Conservation (phyloP, 2,888 invertebrate species). For the Branchipolynoe longqiensis region DNA sequence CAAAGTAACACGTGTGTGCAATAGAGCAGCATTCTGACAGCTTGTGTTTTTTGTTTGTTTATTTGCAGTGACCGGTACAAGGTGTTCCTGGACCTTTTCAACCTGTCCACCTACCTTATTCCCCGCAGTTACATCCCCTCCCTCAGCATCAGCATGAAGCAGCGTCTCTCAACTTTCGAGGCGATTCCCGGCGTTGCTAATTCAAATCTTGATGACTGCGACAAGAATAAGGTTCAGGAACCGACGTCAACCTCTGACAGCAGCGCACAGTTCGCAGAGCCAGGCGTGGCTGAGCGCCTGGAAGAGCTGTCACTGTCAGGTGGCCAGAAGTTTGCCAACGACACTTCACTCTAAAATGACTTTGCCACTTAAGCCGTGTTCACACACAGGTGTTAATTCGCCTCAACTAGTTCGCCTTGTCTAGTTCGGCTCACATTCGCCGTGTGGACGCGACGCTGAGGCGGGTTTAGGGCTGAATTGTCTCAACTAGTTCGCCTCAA, state of each 20-base stretch:
- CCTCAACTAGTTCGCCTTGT: too few species aligned
- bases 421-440: too few species aligned
- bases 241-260: conserved; percentile 21
- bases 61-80: conserved; percentile 95
- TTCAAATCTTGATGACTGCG: background rate
- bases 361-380: too few species aligned
- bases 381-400: too few species aligned
- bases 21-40: background rate
- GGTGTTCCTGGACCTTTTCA: conserved; percentile 98
- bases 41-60: background rate
- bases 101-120: conserved; percentile 96
- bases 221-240: background rate
- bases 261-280: background rate
- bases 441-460: too few species aligned
- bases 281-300: background rate
- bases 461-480: too few species aligned
- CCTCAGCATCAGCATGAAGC: conserved; percentile 91
- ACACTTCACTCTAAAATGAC: conserved; percentile 16
- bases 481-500: too few species aligned
- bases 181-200: background rate
- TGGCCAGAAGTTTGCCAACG: background rate
- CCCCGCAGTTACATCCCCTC: conserved; percentile 95
- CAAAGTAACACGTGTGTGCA: too few species aligned
- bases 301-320: background rate
- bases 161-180: conserved; percentile 83